Conservation (phyloP, 2,113 vertebrate genomes). For the Cryptotis parvus region DNA sequence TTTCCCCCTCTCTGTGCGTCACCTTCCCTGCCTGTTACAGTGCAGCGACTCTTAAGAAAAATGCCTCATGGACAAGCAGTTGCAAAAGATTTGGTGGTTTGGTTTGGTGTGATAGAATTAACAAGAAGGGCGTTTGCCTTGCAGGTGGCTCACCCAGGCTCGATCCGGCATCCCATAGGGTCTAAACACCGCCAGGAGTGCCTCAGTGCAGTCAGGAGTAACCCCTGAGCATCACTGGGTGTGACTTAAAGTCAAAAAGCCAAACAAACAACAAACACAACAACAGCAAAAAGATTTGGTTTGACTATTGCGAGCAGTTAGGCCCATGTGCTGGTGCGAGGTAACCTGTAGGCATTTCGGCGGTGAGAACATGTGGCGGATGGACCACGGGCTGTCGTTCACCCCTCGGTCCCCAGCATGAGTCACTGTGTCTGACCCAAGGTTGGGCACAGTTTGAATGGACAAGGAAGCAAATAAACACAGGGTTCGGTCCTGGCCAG, state of each 20-base stretch:
- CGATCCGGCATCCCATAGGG: too few species aligned
- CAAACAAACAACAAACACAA: too few species aligned
- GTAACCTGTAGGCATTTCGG: fast-evolving
- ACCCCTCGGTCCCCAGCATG: too few species aligned
- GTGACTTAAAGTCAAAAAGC: too few species aligned
- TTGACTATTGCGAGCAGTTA: neutral
- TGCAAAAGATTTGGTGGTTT: neutral
- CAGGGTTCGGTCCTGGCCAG: neutral
- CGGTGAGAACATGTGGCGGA: fast-evolving
- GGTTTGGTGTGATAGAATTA: fast-evolving
- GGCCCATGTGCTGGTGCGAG: fast-evolving
- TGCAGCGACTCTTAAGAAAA: fast-evolving
- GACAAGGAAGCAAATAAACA: neutral
- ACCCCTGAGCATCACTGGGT: too few species aligned
- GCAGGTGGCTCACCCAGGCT: too few species aligned
- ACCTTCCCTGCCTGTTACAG: neutral
- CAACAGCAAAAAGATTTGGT: too few species aligned
- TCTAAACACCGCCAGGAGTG: too few species aligned
- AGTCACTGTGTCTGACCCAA: neutral
- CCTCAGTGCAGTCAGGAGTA: too few species aligned
- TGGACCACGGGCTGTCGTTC: fast-evolving
- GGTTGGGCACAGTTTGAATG: neutral
- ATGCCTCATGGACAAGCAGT: fast-evolving
- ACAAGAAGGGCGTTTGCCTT: too few species aligned
- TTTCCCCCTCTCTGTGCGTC: neutral